Evolutionary conservation across 2,113 vertebrate species (phyloP).

Genomic region (Dipodomys stephensi): DNA sequence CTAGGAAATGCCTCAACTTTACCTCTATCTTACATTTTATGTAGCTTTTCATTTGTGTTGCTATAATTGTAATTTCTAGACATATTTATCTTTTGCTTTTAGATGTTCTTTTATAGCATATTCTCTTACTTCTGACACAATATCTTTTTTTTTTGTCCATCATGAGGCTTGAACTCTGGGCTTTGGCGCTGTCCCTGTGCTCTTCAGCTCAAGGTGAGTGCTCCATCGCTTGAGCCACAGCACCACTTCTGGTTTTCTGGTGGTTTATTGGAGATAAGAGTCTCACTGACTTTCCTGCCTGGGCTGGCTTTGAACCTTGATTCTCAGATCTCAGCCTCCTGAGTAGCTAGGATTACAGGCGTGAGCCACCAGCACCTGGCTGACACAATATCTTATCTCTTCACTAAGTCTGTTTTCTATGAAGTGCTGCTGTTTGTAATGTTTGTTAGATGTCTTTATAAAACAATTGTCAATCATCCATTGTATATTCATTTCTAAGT

Average conservation of each 20-base stretch:
- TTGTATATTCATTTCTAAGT: background rate
- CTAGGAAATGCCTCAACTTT: background rate
- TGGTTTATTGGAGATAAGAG: too few species aligned
- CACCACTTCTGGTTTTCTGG: too few species aligned
- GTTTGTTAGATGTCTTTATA: background rate
- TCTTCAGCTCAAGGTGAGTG: too few species aligned
- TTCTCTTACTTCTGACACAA: background rate
- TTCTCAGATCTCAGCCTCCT: too few species aligned
- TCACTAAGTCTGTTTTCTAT: background rate
- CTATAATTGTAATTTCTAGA: slow-evolving; percentile 22
- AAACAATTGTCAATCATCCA: background rate
- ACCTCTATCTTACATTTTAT: background rate
- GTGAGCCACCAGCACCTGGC: too few species aligned
- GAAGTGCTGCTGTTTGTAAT: slow-evolving; percentile 1
- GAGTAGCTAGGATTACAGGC: too few species aligned
- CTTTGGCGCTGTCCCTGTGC: too few species aligned
- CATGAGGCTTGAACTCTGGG: too few species aligned
- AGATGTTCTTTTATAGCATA: background rate
- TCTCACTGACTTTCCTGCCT: too few species aligned
- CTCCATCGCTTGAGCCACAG: too few species aligned
- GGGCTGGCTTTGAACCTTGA: too few species aligned
- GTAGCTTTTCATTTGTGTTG: background rate
- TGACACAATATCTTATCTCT: background rate
- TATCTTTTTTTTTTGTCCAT: background rate
- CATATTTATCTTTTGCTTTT: slow-evolving; percentile 12